Evolutionary conservation across 2,113 vertebrate species (phyloP).

Genomic region (Gorilla gorilla): DNA sequence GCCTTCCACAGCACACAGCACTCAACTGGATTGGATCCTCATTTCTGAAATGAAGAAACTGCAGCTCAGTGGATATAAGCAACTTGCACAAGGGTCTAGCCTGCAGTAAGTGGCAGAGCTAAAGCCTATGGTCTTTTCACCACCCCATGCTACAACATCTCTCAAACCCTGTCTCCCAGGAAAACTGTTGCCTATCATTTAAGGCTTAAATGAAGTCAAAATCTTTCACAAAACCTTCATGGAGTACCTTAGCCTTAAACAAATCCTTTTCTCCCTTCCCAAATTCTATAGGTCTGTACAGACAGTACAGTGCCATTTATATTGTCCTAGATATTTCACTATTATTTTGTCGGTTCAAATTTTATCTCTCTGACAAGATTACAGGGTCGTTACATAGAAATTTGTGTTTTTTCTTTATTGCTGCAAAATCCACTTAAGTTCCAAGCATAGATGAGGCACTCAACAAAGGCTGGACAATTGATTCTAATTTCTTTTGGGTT

Average conservation of each 20-base stretch:
- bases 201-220: neutral
- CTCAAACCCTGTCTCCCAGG: neutral
- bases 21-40: neutral
- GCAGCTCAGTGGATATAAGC: neutral
- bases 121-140: neutral
- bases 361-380: neutral
- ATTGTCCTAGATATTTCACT: neutral
- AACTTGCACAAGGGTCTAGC: neutral
- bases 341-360: neutral
- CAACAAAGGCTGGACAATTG: neutral
- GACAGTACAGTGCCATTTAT: too few relatives aligned
- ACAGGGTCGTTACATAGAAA: neutral
- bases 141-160: neutral
- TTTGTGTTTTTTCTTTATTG: neutral
- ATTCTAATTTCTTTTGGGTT: neutral
- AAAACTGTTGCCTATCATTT: neutral
- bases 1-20: neutral
- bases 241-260: neutral
- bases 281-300: neutral
- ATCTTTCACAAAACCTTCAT: neutral
- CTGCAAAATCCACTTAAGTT: neutral
- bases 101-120: too few relatives aligned
- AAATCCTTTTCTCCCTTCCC: neutral
- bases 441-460: neutral
- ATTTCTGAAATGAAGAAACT: neutral